Conservation (phyloP, 2,888 invertebrate species). For the Biston stratarius region DNA sequence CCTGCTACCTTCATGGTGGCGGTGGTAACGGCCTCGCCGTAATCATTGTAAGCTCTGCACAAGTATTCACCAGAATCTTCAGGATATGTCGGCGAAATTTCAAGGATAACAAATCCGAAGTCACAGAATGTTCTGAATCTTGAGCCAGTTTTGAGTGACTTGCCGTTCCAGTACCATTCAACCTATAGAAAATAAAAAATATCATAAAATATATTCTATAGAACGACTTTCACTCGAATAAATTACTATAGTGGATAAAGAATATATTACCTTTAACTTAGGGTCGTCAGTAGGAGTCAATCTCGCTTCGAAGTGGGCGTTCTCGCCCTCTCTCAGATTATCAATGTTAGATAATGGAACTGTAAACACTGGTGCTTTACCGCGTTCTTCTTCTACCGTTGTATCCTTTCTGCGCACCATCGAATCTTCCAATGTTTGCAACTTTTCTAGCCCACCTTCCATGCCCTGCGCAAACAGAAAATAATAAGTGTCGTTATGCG, state of each 20-base stretch:
- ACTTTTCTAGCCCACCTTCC: constrained; percentile 97
- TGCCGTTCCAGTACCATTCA: constrained; percentile 98
- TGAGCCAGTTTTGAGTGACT: constrained; percentile 94
- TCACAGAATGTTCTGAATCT: constrained; percentile 98
- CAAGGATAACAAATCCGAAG: constrained; percentile 98
- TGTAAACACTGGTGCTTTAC: constrained; percentile 96
- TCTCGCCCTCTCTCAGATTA: constrained; percentile 95
- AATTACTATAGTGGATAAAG: background rate
- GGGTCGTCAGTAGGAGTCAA: constrained; percentile 96
- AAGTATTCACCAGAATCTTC: constrained; percentile 98
- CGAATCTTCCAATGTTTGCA: constrained; percentile 96
- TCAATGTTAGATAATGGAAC: constrained; percentile 95
- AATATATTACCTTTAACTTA: constrained; percentile 89
- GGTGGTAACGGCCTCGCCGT: constrained; percentile 96
- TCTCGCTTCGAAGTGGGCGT: constrained; percentile 95
- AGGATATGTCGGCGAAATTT: constrained; percentile 98
- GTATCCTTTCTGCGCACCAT: constrained; percentile 92
- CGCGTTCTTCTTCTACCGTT: constrained; percentile 90
- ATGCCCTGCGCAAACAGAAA: constrained; percentile 88
- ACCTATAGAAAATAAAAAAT: constrained; percentile 80
- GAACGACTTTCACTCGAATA: background rate
- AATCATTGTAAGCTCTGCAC: constrained; percentile 95
- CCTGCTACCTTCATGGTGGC: constrained; percentile 96
- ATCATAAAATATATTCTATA: background rate
- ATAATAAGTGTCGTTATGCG: background rate